These are phyloP conservation scores for Onychomys torridus DNA, from an alignment of 2,797 vertebrate genomes.

Conservation along the genomic window DNA sequence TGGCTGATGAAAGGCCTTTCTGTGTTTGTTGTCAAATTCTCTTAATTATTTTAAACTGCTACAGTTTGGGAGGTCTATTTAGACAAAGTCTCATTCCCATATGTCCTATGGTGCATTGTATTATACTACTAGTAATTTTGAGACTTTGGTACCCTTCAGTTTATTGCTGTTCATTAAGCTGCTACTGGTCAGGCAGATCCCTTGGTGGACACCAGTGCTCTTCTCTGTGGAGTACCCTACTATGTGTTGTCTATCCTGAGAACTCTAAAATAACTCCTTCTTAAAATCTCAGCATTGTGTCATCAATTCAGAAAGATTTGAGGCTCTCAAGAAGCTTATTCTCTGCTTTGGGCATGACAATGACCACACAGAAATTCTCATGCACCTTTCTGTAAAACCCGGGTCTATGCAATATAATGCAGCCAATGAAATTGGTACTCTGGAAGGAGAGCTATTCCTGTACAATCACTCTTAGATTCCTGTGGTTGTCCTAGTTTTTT, in stretches of 20 bases:
- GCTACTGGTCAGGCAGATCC: background rate
- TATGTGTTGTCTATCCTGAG: background rate
- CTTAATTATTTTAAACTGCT: background rate
- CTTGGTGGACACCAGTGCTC: background rate
- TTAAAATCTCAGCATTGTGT: background rate
- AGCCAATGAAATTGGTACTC: background rate
- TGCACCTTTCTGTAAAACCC: background rate
- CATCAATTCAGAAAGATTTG: background rate
- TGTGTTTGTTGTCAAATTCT: background rate
- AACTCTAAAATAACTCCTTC: background rate
- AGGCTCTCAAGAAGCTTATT: background rate
- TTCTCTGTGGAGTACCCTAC: background rate
- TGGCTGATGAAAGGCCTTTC: background rate
- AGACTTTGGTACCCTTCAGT: background rate
- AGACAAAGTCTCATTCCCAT: background rate
- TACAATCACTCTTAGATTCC: background rate
- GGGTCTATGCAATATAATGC: background rate
- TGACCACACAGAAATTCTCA: background rate
- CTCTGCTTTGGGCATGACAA: background rate
- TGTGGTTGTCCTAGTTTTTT: background rate
- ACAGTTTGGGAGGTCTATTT: rapidly evolving
- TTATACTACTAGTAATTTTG: background rate
- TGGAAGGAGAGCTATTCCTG: background rate
- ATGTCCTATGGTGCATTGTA: rapidly evolving
- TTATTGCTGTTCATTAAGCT: background rate